Base-by-base conservation (phyloP, 2,888 invertebrate species). In the Eulithis prunata region DNA sequence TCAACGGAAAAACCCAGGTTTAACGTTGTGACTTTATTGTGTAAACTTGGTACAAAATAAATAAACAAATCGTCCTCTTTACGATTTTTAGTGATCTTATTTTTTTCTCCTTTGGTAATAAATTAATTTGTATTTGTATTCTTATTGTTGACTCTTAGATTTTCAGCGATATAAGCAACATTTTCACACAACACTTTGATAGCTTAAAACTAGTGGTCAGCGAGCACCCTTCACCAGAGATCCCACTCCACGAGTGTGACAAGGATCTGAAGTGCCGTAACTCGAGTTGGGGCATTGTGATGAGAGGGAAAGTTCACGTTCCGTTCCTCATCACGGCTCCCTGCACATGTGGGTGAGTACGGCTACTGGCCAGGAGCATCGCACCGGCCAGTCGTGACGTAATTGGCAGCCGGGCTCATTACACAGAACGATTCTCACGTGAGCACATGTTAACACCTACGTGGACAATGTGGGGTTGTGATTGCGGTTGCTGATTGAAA, bases 241-340 rank as follows among this genome's bases (percentile, higher is more conserved):
- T 38, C 54, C 14, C 57, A 21, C 38, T 54, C 36, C 68, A 65
- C 69, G 73, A 75, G 74, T 76, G 78, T 73, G 81, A 81, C 78
- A 81, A 78, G 80, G 80, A 79, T 79, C 79, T 75, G 74, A 61
- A 76, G 78, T 79, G 78, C 72, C 78, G 82, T 81, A 84, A 83
- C 79, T 78, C 78, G 82, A 85, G 85, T 85, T 87, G 82, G 89
- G 89, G 85, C 80, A 83, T 84, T 82, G 81, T 87, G 85, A 86
- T 80, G 90, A 93, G 92, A 93, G 92, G 92, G 92, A 93, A 93
- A 93, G 92, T 91, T 85, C 78, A 87, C 86, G 87, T 85, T 85
- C 85, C 85, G 87, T 83, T 86, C 84, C 87, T 87, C 90, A 89
- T 84, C 88, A 90, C 91, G 92, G 86, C 84, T 88, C 82, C 76